Conservation (phyloP, 2,113 vertebrate species). For the Rafetus swinhoei region DNA sequence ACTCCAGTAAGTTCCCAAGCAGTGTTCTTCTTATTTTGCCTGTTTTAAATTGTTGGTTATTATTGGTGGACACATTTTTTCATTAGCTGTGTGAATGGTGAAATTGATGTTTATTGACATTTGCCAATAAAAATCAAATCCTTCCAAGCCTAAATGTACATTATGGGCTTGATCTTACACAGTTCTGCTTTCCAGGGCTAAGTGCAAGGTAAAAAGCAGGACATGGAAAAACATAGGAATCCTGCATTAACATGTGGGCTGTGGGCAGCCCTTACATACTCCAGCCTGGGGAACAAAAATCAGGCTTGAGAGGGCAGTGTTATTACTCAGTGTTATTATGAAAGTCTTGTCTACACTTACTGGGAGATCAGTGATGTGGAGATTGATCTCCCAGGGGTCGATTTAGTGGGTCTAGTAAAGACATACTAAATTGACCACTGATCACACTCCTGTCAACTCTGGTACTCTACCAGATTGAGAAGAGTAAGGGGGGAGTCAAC, state of each 20-base stretch:
- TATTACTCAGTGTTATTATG: background rate
- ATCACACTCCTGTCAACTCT: no score
- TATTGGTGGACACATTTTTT: background rate
- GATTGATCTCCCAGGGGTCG: no score
- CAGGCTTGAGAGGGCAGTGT: background rate
- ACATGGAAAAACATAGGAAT: background rate
- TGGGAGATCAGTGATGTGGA: no score
- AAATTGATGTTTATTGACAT: background rate
- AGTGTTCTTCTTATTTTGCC: background rate
- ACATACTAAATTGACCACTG: no score
- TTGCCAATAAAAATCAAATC: background rate
- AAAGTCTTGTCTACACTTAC: background rate
- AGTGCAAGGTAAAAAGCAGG: background rate
- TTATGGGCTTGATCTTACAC: background rate
- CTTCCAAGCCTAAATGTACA: background rate
- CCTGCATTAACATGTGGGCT: background rate
- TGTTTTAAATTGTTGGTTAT: background rate
- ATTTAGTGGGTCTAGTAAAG: no score
- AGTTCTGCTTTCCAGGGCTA: background rate
- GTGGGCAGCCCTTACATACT: background rate
- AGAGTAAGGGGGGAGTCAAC: no score
- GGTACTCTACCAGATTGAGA: no score
- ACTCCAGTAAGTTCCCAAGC: background rate
- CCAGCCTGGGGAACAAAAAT: background rate
- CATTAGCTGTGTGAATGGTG: background rate